Evolutionary conservation across 2,888 invertebrate species (phyloP), one percentile per base, ranked within the genome.

Genomic region (Tuta absoluta): DNA sequence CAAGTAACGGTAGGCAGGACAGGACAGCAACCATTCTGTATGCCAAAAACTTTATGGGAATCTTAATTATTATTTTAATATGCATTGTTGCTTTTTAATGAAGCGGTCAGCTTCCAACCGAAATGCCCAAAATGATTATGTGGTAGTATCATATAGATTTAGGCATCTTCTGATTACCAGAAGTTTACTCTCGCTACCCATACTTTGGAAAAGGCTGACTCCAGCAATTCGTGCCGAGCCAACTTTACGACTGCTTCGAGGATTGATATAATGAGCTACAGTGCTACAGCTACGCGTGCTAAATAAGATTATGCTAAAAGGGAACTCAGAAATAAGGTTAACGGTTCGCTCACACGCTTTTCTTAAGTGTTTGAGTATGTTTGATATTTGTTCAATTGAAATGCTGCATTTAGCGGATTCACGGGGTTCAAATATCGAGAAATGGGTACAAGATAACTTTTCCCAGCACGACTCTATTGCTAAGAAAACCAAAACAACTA

Each of bases 251-350:
- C 49, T 14, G 56, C 49, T 63, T 17, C 51, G 53, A 28, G 45
- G 60, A 65, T 65, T 58, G 59, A 59, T 38, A 41, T 59, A 59
- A 61, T 61, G 61, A 61, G 48, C 37, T 17, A 45, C 28, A 14
- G 49, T 17, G 24, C 14, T 24, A 53, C n/a, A n/a, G n/a, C n/a
- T n/a, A 53, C 51, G 51, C 51, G 51, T 14, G 14, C 23, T 14
- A 23, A 53, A 23, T 23, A 45, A 19, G 33, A 12, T 57, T 28
- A 14, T 58, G 38, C 58, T 37, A 53, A 53, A 53, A 58, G 33
- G 38, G 14, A 21, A 28, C 45, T 62, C 57, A 63, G 33, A 49
- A 24, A 62, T 62, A 45, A 24, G 51, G 51, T 53, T 53, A 23
- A 53, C 23, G 51, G 23, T 23, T 24, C 24, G 51, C 23, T 53